These are phyloP conservation scores for Abrostola triplasia DNA, from an alignment of 2,888 invertebrate species.

Conservation along the genomic window DNA sequence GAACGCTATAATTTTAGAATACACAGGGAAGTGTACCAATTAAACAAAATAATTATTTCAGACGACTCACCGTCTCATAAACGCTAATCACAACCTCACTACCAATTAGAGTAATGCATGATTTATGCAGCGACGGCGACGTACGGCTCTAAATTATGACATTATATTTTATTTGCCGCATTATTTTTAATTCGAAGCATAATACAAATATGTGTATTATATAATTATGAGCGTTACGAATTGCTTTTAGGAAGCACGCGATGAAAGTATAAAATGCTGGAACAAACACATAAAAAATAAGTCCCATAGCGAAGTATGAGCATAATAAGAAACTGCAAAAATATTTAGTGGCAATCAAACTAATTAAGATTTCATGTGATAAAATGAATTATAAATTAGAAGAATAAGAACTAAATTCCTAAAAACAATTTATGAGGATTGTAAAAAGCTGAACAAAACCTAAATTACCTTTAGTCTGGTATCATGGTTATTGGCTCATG, in stretches of 20 bases:
- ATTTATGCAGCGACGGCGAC: constrained; percentile 34
- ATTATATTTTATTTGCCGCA: constrained; percentile 13
- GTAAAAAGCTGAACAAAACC: not conserved
- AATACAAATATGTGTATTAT: not conserved
- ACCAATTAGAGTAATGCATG: constrained; percentile 44
- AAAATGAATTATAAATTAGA: too few relatives aligned
- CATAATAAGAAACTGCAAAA: too few relatives aligned
- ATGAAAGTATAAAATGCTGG: too few relatives aligned
- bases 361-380: too few relatives aligned
- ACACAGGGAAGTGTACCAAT: constrained; percentile 42
- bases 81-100: constrained; percentile 35
- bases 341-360: too few relatives aligned
- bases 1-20: constrained; percentile 16
- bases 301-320: too few relatives aligned
- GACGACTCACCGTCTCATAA: constrained; percentile 21
- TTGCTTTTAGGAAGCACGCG: too few relatives aligned
- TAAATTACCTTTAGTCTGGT: not conserved
- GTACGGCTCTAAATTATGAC: constrained; percentile 18
- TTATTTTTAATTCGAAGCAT: not conserved
- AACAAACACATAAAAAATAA: too few relatives aligned
- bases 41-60: constrained; percentile 40
- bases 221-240: too few relatives aligned
- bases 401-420: too few relatives aligned
- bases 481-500: constrained; percentile 17
- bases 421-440: too few relatives aligned